A percentile compares a stretch with the other conserved stretches of the same genome.
Evolutionary conservation across 2,888 invertebrate genomes (phyloP).

Genomic region (Diploptera punctata): DNA sequence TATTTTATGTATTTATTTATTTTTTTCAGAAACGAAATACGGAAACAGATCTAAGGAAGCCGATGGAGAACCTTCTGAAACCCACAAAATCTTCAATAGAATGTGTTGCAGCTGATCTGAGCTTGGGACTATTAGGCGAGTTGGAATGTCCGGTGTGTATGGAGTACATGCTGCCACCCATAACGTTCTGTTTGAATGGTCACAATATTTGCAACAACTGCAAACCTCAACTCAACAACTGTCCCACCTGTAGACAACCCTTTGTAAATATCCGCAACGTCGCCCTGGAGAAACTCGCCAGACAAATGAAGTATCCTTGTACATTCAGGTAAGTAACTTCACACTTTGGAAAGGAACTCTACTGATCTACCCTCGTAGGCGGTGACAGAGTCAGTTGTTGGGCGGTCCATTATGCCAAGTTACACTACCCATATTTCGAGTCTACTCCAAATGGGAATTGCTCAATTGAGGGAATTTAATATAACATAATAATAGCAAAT

Average conservation of each 20-base stretch:
- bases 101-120: neutral
- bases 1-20: neutral
- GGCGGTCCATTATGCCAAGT: no score
- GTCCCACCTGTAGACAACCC: neutral
- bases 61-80: no score
- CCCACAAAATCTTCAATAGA: neutral
- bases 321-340: neutral
- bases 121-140: neutral
- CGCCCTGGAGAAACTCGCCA: neutral
- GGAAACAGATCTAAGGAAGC: neutral
- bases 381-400: no score
- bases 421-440: no score
- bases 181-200: neutral
- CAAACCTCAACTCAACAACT: neutral
- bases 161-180: neutral
- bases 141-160: neutral
- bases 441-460: no score
- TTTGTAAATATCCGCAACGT: neutral
- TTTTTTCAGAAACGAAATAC: neutral
- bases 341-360: no score
- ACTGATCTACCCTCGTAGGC: no score
- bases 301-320: conserved; percentile 3
- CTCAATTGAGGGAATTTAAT: no score
- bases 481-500: no score
- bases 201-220: neutral